These are phyloP conservation scores for Chymomyza costata DNA, from an alignment of 1,140 invertebrate species.

Conservation along the genomic window DNA sequence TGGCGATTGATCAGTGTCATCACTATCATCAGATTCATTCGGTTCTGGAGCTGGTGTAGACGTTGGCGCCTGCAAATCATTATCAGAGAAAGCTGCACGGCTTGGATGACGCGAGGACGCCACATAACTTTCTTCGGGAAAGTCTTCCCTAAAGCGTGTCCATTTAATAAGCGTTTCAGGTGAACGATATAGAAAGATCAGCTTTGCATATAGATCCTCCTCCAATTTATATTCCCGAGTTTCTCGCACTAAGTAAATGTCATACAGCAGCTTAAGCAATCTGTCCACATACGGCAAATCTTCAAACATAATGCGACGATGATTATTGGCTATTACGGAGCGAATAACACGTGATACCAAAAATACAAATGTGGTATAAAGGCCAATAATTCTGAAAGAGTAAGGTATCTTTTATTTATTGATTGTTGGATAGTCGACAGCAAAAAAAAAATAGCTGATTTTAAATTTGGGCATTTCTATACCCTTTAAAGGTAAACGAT, in stretches of 20 bases:
- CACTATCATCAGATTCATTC: no score
- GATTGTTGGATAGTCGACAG: no score
- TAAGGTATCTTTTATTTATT: no score
- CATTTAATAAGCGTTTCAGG: constrained; percentile 98
- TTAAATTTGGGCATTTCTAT: no score
- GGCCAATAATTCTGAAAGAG: constrained; percentile 90
- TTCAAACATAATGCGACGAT: constrained; percentile 95
- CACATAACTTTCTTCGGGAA: constrained; percentile 9
- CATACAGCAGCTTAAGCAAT: constrained; percentile 93
- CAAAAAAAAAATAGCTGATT: constrained; percentile 44
- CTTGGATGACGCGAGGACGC: no score
- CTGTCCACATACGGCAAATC: constrained; percentile 96
- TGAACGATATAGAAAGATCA: constrained; percentile 98
- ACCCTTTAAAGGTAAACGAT: no score
- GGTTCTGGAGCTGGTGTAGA: no score
- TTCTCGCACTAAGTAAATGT: constrained; percentile 98
- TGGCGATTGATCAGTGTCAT: no score
- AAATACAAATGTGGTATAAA: constrained; percentile 97
- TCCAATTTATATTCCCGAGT: constrained; percentile 94
- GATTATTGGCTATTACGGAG: constrained; percentile 84
- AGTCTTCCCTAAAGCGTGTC: constrained; percentile 77
- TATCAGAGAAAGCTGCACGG: no score
- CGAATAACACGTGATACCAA: constrained; percentile 90
- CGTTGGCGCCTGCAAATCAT: no score
- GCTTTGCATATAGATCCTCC: constrained; percentile 98